phyloP scores from a whole-genome alignment of 2,888 invertebrate species.

The Heliconius cydno region DNA sequence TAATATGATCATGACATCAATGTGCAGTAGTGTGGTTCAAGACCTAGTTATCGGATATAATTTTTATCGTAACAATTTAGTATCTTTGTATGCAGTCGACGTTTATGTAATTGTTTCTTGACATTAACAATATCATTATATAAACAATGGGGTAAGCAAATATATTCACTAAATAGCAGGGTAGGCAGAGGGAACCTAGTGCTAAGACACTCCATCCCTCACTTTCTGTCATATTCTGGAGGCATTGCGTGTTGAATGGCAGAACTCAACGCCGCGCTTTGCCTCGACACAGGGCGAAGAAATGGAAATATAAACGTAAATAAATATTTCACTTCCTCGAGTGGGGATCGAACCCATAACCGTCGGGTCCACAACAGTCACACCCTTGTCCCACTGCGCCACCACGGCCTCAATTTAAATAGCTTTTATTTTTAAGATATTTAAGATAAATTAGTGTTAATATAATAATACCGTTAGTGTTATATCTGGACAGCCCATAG shows the following conservation, averaged over 20 bases:
- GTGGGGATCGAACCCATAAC: no score
- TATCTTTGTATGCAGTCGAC: constrained; percentile 3
- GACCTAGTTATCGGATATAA: constrained; percentile 21
- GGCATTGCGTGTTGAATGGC: no score
- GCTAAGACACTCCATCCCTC: no score
- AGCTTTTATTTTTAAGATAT: background rate
- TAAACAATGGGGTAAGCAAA: background rate
- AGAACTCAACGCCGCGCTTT: no score
- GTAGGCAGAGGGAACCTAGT: no score
- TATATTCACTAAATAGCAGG: background rate
- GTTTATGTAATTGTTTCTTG: constrained; percentile 7
- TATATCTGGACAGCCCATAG: constrained; percentile 61
- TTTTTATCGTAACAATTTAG: constrained; percentile 7
- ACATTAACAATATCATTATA: constrained; percentile 10
- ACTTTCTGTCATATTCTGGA: no score
- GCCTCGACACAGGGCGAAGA: no score
- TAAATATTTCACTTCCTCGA: no score
- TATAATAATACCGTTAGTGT: constrained; percentile 73
- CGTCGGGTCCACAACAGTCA: no score
- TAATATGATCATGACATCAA: constrained; percentile 38
- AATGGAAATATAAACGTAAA: no score
- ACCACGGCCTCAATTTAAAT: background rate
- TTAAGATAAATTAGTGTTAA: constrained; percentile 55
- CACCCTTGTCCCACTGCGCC: no score
- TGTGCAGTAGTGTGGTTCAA: constrained; percentile 30